Evolutionary conservation across 1,140 invertebrate genomes (phyloP).

Genomic region (Dolichoris vasculosae): DNA sequence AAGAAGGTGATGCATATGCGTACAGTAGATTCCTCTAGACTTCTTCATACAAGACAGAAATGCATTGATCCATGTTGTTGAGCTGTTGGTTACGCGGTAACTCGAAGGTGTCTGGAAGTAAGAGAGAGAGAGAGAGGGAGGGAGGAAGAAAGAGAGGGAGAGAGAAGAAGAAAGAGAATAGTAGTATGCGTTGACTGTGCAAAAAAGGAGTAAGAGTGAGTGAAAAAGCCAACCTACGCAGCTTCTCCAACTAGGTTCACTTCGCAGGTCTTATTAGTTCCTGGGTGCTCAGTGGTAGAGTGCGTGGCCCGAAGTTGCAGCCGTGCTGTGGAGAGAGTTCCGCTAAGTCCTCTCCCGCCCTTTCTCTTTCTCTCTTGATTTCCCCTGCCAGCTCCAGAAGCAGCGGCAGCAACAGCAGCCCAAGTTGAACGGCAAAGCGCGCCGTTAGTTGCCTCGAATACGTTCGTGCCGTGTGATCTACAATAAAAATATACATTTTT

Average conservation of each 20-base stretch:
- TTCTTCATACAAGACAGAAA: neutral
- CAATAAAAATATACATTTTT: conserved; percentile 15
- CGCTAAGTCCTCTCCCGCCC: conserved; percentile 20
- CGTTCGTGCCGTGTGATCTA: conserved; percentile 52
- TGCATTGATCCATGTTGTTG: neutral
- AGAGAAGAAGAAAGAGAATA: neutral
- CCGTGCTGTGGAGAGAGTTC: conserved; percentile 19
- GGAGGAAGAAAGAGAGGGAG: neutral
- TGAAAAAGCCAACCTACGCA: neutral
- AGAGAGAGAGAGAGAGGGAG: neutral
- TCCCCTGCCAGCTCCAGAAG: conserved; percentile 11
- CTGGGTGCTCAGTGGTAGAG: neutral
- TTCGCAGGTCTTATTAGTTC: conserved; percentile 1
- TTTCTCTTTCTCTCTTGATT: conserved; percentile 20
- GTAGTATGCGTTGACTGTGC: neutral
- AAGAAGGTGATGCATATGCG: neutral
- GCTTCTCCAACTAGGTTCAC: neutral
- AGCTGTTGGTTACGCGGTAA: neutral
- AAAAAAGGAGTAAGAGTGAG: neutral
- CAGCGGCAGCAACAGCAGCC: conserved; percentile 20
- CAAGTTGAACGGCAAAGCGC: conserved; percentile 23
- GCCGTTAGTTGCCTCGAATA: conserved; percentile 54
- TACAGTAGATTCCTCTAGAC: neutral
- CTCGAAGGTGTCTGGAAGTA: neutral
- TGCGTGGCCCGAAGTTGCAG: neutral